These are phyloP conservation scores for Eueremaeus valkanovi DNA, from an alignment of 2,888 invertebrate genomes.

Conservation along the genomic window DNA sequence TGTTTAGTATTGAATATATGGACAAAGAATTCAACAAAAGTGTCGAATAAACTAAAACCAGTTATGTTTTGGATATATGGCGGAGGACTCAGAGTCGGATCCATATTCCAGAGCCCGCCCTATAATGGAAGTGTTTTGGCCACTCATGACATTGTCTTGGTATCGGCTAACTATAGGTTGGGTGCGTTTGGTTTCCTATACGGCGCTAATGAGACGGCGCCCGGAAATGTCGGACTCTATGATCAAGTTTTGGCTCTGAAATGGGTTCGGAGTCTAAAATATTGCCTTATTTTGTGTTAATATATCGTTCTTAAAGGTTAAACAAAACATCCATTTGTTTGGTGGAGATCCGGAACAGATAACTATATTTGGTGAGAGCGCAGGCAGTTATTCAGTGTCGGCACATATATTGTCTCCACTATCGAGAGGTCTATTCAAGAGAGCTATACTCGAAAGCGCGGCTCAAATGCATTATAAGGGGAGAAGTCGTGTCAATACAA, in stretches of 20 bases:
- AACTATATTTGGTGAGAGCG: constrained; percentile 4
- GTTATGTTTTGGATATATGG: constrained; percentile 18
- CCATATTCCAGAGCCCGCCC: background rate
- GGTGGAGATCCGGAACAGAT: constrained; percentile 17
- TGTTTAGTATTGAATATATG: too few relatives aligned
- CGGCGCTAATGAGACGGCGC: background rate
- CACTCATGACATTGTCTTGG: background rate
- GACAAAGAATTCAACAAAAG: too few relatives aligned
- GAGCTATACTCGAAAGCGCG: constrained; percentile 37
- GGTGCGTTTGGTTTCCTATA: background rate
- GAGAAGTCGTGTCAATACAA: background rate
- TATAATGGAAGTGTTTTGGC: background rate
- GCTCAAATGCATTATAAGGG: background rate
- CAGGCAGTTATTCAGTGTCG: constrained; percentile 11
- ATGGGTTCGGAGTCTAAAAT: background rate
- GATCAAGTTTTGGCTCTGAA: background rate
- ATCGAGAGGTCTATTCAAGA: constrained; percentile 32
- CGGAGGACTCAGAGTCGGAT: background rate
- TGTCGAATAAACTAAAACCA: background rate
- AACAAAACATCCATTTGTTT: constrained; percentile 19
- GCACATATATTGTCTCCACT: constrained; percentile 26
- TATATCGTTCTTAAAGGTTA: background rate
- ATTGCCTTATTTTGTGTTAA: too few relatives aligned
- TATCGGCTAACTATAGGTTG: background rate
- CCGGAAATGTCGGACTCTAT: background rate